Percentiles rank a stretch among this genome's conserved stretches.
phyloP scores from a whole-genome alignment of 2,113 vertebrate genomes.

The Callipepla californica region DNA sequence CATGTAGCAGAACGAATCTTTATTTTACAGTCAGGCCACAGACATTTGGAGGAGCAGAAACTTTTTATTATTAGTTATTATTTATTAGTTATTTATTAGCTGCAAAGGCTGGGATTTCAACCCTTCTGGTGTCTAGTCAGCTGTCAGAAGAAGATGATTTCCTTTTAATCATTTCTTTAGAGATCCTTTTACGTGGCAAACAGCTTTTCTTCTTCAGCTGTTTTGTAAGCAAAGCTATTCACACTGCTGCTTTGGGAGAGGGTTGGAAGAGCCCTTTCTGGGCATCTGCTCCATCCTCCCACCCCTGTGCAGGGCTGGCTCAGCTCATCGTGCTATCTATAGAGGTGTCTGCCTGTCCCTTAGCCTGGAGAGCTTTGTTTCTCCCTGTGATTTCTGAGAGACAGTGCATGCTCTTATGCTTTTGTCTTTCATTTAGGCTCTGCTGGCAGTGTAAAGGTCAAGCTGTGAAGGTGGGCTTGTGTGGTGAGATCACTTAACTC shows the following conservation, averaged over 20 bases:
- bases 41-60: neutral
- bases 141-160: slow-evolving; percentile 12
- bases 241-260: neutral
- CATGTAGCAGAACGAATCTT: neutral
- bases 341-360: neutral
- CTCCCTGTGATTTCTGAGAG: neutral
- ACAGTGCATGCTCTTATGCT: neutral
- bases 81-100: neutral
- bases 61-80: neutral
- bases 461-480: neutral
- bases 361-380: neutral
- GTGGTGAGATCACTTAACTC: neutral
- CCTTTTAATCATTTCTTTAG: slow-evolving; percentile 11
- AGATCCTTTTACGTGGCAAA: neutral
- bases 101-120: neutral
- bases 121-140: neutral
- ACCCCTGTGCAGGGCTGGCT: neutral
- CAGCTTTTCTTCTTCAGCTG: neutral
- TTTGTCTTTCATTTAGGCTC: neutral
- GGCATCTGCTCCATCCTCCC: neutral
- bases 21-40: neutral
- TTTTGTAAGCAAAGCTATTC: neutral
- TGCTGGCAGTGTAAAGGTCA: neutral
- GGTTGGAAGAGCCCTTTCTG: neutral
- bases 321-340: neutral